These are phyloP conservation scores for Peromyscus leucopus DNA, from an alignment of 2,113 vertebrate genomes.

Conservation along the genomic window DNA sequence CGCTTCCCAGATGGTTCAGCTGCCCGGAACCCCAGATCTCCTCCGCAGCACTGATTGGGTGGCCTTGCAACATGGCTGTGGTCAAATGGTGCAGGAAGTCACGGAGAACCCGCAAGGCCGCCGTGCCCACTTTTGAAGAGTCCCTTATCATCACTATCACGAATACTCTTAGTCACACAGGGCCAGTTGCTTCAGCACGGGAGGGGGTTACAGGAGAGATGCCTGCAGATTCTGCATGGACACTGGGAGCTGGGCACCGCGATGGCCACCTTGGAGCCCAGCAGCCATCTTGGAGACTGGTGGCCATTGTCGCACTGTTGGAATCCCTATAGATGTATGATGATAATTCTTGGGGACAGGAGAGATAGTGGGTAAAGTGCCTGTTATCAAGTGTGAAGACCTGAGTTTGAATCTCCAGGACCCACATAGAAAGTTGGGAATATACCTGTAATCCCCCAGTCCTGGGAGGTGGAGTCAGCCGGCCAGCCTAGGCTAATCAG, in stretches of 20 bases:
- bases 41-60: background rate
- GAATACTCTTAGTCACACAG: background rate
- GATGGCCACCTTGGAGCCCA: background rate
- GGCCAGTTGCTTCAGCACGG: background rate
- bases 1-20: background rate
- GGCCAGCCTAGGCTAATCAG: background rate
- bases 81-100: background rate
- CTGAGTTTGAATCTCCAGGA: too few relatives aligned
- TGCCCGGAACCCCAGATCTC: background rate
- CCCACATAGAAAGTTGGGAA: background rate
- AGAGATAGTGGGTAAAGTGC: background rate
- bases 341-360: background rate
- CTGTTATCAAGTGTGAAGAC: too few relatives aligned
- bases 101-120: background rate
- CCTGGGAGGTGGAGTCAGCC: background rate
- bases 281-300: too few relatives aligned
- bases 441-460: background rate
- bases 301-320: background rate
- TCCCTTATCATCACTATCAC: background rate
- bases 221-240: background rate
- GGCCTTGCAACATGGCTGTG: background rate
- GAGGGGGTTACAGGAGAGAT: background rate
- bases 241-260: fast-evolving
- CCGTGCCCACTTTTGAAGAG: background rate
- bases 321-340: background rate